phyloP scores from a whole-genome alignment of 2,888 invertebrate species.

The Macroteleia sp. region DNA sequence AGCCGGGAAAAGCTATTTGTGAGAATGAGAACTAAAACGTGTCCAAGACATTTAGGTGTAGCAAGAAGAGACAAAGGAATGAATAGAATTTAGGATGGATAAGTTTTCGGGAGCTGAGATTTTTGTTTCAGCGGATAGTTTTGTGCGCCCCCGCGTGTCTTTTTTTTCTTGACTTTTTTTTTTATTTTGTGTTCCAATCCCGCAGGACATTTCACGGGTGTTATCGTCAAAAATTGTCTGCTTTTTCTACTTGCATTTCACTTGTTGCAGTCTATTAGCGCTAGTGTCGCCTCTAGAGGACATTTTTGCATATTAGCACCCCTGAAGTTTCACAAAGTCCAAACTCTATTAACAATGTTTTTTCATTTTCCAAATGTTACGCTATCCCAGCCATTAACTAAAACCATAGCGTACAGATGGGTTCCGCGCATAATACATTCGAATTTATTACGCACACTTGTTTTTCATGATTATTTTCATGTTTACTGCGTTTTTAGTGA shows the following conservation, averaged over 20 bases:
- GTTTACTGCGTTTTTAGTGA: conserved; percentile 63
- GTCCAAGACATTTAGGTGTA: conserved; percentile 40
- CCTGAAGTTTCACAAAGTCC: too few species aligned
- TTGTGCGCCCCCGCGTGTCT: not conserved
- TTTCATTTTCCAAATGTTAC: conserved; percentile 58
- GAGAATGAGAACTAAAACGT: conserved; percentile 16
- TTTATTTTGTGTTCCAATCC: conserved; percentile 6
- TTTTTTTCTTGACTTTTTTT: too few species aligned
- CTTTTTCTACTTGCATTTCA: not conserved
- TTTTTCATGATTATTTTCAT: conserved; percentile 56
- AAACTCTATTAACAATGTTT: too few species aligned
- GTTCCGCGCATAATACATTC: not conserved
- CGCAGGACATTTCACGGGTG: conserved; percentile 28
- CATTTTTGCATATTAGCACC: not conserved
- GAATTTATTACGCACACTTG: too few species aligned
- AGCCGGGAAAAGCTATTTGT: conserved; percentile 85
- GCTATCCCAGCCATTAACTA: conserved; percentile 61
- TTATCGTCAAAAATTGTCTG: conserved; percentile 16
- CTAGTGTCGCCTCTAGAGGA: not conserved
- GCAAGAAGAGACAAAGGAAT: conserved; percentile 52
- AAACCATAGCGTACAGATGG: not conserved
- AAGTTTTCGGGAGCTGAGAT: conserved; percentile 3
- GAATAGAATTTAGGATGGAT: conserved; percentile 34
- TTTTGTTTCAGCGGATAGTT: conserved; percentile 34
- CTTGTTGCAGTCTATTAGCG: not conserved